Conservation (phyloP, 2,113 vertebrate genomes). For the Regulus satrapa region DNA sequence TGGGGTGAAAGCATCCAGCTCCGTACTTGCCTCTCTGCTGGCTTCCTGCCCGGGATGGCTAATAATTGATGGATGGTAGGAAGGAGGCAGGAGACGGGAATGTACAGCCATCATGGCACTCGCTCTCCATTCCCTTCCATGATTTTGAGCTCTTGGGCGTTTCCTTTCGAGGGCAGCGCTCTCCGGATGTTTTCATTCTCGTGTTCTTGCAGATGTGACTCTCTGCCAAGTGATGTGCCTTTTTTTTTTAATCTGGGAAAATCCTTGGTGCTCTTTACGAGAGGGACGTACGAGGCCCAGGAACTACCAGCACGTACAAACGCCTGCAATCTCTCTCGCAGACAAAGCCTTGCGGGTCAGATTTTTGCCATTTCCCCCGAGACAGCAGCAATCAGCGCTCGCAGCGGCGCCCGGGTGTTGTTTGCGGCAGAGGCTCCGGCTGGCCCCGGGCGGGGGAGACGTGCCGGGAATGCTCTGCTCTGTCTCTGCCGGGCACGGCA, state of each 20-base stretch:
- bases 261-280: not conserved
- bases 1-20: not conserved
- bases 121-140: not conserved
- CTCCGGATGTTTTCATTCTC: not conserved
- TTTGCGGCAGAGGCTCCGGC: not conserved
- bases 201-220: not conserved
- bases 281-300: fast-evolving
- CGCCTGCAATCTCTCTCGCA: not conserved
- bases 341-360: fast-evolving
- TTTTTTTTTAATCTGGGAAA: not conserved
- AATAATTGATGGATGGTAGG: not conserved
- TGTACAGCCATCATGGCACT: fast-evolving
- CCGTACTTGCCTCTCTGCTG: fast-evolving
- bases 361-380: not conserved
- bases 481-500: not conserved
- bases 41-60: fast-evolving
- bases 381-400: fast-evolving
- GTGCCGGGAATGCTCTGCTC: not conserved
- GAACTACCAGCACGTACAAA: not conserved
- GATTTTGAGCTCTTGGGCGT: not conserved
- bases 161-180: not conserved
- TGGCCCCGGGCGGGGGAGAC: fast-evolving
- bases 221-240: not conserved
- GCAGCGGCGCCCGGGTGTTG: fast-evolving
- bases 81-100: not conserved